Percentiles rank a stretch among this genome's conserved stretches.
phyloP scores from a whole-genome alignment of 2,888 invertebrate species.

The Arctia plantaginis region DNA sequence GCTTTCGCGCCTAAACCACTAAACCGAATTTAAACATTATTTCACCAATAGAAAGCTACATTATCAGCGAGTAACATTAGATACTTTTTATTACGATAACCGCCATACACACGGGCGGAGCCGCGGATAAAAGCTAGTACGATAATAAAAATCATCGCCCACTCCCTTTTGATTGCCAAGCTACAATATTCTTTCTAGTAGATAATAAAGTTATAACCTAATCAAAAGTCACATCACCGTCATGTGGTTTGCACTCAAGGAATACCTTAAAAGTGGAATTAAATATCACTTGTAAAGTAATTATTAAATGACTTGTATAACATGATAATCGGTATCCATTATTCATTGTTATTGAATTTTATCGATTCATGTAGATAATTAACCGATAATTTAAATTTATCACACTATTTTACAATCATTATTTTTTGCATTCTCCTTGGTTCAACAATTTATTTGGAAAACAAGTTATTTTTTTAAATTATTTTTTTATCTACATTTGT shows the following conservation, averaged over 20 bases:
- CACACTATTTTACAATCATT: not conserved
- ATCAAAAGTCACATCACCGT: not conserved
- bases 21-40: too few species aligned
- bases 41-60: too few species aligned
- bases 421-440: not conserved
- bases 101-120: too few species aligned
- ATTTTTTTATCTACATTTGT: too few species aligned
- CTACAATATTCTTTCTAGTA: too few species aligned
- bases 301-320: not conserved
- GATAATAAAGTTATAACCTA: too few species aligned
- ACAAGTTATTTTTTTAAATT: not conserved
- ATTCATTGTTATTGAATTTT: constrained; percentile 1
- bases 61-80: too few species aligned
- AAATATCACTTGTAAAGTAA: not conserved
- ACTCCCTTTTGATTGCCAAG: too few species aligned
- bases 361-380: not conserved
- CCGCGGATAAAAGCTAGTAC: too few species aligned
- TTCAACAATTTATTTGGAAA: not conserved
- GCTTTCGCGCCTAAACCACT: too few species aligned
- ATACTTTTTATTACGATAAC: too few species aligned
- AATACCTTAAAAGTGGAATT: not conserved
- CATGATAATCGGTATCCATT: not conserved
- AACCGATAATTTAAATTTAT: not conserved
- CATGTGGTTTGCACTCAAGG: not conserved
- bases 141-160: too few species aligned